A percentile compares a stretch with the other conserved stretches of the same genome.
Evolutionary conservation across 2,888 invertebrate genomes (phyloP).

Genomic region (Polylopha cassiicola): DNA sequence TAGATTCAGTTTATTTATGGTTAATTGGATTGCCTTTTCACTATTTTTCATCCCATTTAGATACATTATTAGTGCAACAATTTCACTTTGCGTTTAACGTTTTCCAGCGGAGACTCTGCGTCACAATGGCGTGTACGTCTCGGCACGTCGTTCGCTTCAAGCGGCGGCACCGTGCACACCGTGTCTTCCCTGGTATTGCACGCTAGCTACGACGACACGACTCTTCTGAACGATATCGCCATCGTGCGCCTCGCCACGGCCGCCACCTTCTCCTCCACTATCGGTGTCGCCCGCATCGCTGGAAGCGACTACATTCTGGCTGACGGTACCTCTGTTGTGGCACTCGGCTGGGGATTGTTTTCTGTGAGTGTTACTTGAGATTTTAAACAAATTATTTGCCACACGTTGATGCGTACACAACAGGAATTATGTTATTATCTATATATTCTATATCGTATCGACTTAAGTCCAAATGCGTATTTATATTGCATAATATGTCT

Average conservation of each 20-base stretch:
- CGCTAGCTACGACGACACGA: conserved; percentile 19
- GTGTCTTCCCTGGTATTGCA: conserved; percentile 27
- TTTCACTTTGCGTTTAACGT: background rate
- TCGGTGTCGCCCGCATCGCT: conserved; percentile 36
- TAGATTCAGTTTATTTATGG: too few species aligned
- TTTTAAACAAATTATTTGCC: too few species aligned
- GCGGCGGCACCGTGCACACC: conserved; percentile 27
- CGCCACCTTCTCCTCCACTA: conserved; percentile 17
- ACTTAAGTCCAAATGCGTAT: too few species aligned
- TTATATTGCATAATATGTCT: too few species aligned
- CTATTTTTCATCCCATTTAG: too few species aligned
- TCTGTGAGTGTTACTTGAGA: conserved; percentile 32
- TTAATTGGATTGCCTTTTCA: too few species aligned
- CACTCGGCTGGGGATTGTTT: conserved; percentile 44
- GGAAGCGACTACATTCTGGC: conserved; percentile 30
- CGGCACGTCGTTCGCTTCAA: conserved; percentile 27
- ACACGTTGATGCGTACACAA: too few species aligned
- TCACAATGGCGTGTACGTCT: conserved; percentile 40
- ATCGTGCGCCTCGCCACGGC: conserved; percentile 28
- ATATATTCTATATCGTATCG: too few species aligned
- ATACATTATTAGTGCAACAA: too few species aligned
- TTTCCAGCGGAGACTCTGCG: conserved; percentile 36
- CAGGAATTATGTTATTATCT: too few species aligned
- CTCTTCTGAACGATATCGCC: conserved; percentile 32
- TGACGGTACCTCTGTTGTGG: conserved; percentile 29